phyloP scores from a whole-genome alignment of 2,797 vertebrate species.

The Falco cherrug region DNA sequence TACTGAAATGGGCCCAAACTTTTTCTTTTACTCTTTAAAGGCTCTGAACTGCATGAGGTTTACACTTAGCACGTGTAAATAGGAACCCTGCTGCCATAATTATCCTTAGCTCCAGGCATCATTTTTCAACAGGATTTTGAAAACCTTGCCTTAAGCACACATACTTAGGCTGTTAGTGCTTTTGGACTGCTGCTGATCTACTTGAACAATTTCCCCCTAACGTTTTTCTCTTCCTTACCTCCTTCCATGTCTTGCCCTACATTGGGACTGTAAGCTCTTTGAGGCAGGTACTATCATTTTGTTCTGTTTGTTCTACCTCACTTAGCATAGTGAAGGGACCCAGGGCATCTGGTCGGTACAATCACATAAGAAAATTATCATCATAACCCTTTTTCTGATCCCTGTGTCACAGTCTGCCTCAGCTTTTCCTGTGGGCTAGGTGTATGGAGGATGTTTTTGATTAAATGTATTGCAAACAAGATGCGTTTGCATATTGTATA shows the following conservation, averaged over 20 bases:
- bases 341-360: not conserved
- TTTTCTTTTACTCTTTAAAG: not conserved
- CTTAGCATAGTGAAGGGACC: not conserved
- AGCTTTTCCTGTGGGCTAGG: not conserved
- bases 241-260: not conserved
- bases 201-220: not conserved
- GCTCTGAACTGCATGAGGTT: not conserved
- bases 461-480: not conserved
- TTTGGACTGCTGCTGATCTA: not conserved
- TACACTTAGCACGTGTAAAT: rapidly evolving
- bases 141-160: not conserved
- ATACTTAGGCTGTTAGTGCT: not conserved
- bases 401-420: not conserved
- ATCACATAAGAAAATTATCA: not conserved
- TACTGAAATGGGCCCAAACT: not conserved
- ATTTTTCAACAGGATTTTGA: not conserved
- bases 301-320: not conserved
- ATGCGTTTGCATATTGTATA: not conserved
- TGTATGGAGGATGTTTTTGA: not conserved
- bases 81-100: not conserved
- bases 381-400: not conserved
- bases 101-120: not conserved
- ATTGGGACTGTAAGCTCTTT: not conserved
- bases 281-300: not conserved
- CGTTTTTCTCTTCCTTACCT: not conserved